Evolutionary conservation across 2,888 invertebrate species (phyloP), one percentile per base, ranked within the genome.

Genomic region (Rhorus exstirpatorius): DNA sequence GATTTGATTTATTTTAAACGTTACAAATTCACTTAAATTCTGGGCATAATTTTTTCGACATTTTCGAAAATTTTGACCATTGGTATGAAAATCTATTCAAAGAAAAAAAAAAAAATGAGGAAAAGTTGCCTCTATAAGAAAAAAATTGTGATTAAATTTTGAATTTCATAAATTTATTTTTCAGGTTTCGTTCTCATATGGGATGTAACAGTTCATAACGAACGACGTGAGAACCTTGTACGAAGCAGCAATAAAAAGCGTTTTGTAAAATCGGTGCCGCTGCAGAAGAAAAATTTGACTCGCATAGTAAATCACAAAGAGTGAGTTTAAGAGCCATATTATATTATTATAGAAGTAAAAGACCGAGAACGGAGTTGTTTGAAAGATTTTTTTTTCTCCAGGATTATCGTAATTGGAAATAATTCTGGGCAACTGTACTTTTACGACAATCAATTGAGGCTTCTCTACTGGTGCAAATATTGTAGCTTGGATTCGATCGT

Each of bases 401-500:
- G 95, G 8, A 89, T 93, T n/a, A 91, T 95, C 60, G 94, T 94
- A 31, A 94, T 94, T 0, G 95, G 95, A 10, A 95, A 95, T 87
- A 90, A 89, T 12, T 84, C 74, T 0, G 96, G 95, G 0, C 93
- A 94, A 58, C 93, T 96, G 58, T 93, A 93, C 85, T 95, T 96
- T 89, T 95, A 95, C 88, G 95, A 95, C 84, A 91, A 93, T 53
- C 93, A 94, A 85, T 88, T 95, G 86, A 94, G 93, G 87, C 91
- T 96, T 68, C 85, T 96, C 61, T 95, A 94, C 90, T 95, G 95
- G 94, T 93, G 94, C 76, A 93, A 94, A 46, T 93, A 94, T 7
- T 93, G 93, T 83, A 89, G 91, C 1, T 91, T 94, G 19, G 94
- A 94, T 86, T 90, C 91, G 53, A 93, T 95, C 61, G 92, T 88